Percentiles rank a stretch among this genome's conserved stretches.
Conservation (phyloP, 2,888 invertebrate genomes). For the Apamea crenata region DNA sequence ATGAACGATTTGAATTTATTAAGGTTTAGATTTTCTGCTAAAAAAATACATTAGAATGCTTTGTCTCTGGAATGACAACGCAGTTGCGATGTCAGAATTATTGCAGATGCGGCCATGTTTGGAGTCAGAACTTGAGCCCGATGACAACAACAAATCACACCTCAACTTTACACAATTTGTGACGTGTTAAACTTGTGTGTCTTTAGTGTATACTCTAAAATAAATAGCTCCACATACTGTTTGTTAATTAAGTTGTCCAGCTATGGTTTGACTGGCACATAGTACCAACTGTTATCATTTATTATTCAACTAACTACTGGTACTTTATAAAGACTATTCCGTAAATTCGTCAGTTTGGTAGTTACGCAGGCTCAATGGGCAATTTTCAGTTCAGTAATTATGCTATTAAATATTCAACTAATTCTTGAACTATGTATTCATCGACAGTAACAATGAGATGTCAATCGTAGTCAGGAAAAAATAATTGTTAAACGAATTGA, state of each 20-base stretch:
- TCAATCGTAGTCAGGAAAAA: neutral
- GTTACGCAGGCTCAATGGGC: neutral
- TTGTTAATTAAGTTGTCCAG: conserved; percentile 5
- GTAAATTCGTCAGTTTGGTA: conserved; percentile 6
- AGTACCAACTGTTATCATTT: conserved; percentile 10
- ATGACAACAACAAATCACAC: neutral
- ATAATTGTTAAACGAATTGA: neutral
- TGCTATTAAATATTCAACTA: neutral
- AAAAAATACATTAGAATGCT: no score
- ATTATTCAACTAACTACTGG: conserved; percentile 21
- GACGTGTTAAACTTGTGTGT: neutral
- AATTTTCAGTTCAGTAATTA: neutral
- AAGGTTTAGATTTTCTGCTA: no score
- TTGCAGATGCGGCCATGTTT: neutral
- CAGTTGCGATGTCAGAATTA: no score
- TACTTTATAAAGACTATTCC: neutral
- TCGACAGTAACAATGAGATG: neutral
- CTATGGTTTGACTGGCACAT: conserved; percentile 16
- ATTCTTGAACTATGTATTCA: neutral
- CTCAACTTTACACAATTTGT: neutral
- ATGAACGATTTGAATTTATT: no score
- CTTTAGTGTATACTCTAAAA: conserved; percentile 7
- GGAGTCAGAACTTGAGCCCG: neutral
- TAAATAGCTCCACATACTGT: neutral
- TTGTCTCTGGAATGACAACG: no score